Evolutionary conservation across 2,888 invertebrate species (phyloP).

Genomic region (Pharmacophagus antenor): DNA sequence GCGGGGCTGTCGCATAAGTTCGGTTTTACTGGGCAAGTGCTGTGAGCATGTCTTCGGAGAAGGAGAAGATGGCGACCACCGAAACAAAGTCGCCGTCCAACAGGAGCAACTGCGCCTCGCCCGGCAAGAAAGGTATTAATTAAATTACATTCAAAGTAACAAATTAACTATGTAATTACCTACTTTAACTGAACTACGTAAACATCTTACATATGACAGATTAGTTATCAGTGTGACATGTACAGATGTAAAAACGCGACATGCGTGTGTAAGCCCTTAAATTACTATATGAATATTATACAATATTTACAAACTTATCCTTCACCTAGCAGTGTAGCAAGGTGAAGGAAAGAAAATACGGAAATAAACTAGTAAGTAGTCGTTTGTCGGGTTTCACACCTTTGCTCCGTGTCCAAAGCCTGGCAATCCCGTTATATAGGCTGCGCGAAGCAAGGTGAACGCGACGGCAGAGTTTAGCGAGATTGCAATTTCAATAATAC

Average conservation of each 20-base stretch:
- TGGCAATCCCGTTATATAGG: constrained; percentile 54
- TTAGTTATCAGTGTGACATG: background rate
- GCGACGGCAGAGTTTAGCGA: background rate
- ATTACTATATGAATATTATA: constrained; percentile 14
- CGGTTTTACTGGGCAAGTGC: constrained; percentile 45
- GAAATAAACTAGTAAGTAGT: constrained; percentile 55
- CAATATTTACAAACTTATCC: constrained; percentile 40
- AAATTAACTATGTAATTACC: too few relatives aligned
- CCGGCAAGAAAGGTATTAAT: constrained; percentile 73
- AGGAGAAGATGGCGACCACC: constrained; percentile 74
- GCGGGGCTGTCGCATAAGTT: constrained; percentile 55
- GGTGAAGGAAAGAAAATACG: constrained; percentile 59
- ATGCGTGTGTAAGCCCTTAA: background rate
- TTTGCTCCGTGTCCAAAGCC: constrained; percentile 51
- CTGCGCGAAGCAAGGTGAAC: background rate
- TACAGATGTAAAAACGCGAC: background rate
- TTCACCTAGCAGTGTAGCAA: constrained; percentile 43
- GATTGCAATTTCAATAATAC: background rate
- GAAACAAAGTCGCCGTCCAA: constrained; percentile 72
- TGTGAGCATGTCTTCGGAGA: constrained; percentile 69
- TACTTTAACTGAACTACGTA: too few relatives aligned
- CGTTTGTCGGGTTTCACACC: constrained; percentile 61
- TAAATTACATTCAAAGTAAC: too few relatives aligned
- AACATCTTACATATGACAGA: too few relatives aligned
- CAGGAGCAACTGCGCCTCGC: constrained; percentile 75